Evolutionary conservation across 2,797 vertebrate species (phyloP).

Genomic region (Oceanodroma leucorhoa): DNA sequence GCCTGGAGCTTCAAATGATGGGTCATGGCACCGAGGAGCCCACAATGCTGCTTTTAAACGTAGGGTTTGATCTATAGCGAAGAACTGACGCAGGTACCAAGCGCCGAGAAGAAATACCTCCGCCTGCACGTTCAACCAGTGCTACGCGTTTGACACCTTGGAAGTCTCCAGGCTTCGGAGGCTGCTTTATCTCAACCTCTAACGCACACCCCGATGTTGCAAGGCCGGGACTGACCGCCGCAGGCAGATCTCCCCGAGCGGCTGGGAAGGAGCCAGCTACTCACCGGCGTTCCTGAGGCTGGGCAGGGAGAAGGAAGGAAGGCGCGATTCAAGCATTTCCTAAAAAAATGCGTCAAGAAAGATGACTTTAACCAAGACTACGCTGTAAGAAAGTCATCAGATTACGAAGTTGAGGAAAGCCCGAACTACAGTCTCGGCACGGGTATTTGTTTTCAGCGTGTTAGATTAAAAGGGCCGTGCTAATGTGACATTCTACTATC

Average conservation of each 20-base stretch:
- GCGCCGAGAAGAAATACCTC: background rate
- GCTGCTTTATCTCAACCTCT: background rate
- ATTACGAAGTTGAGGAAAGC: background rate
- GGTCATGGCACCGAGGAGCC: background rate
- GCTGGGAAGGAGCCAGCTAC: background rate
- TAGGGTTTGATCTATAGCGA: background rate
- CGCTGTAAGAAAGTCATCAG: background rate
- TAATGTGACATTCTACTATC: constrained; percentile 72
- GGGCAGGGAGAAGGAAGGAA: background rate
- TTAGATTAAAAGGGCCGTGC: constrained; percentile 64
- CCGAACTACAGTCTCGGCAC: background rate
- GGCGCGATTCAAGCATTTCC: accelerated
- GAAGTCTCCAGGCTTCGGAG: background rate
- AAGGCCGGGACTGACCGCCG: accelerated
- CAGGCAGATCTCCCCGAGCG: background rate
- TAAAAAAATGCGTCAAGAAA: accelerated
- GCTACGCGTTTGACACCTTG: accelerated
- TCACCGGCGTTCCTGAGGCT: background rate
- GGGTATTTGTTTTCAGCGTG: background rate
- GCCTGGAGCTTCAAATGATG: background rate
- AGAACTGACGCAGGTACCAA: background rate
- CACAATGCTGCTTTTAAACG: background rate
- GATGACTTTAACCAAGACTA: background rate
- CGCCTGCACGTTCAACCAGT: background rate
- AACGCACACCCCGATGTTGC: accelerated